Evolutionary conservation across 2,888 invertebrate species (phyloP).

Genomic region (Cephus sareptanus): DNA sequence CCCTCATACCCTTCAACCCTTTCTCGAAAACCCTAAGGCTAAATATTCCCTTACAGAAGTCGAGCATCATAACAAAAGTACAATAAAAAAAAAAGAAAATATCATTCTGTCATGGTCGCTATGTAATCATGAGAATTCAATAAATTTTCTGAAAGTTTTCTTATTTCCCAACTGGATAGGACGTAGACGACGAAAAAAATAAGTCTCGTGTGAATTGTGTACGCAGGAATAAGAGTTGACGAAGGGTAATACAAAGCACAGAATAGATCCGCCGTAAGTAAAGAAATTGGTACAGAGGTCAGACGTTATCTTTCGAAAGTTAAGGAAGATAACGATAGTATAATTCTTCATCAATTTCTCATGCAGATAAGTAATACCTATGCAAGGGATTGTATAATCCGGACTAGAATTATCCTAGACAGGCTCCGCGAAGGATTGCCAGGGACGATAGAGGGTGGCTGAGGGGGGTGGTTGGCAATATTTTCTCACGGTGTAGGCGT

Average conservation of each 20-base stretch:
- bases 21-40: neutral
- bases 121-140: neutral
- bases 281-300: neutral
- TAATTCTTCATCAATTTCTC: neutral
- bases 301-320: no score
- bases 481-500: slow-evolving; percentile 2
- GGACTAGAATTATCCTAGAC: neutral
- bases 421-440: neutral
- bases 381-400: neutral
- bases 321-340: no score
- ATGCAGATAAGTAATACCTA: neutral
- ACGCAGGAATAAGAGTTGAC: neutral
- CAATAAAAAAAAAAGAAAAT: neutral
- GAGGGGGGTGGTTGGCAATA: neutral
- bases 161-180: no score
- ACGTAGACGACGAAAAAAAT: no score
- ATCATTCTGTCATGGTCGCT: neutral
- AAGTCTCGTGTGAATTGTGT: neutral
- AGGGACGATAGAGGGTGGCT: neutral
- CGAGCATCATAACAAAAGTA: neutral
- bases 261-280: neutral
- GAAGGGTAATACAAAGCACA: neutral
- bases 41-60: neutral
- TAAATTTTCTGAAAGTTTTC: neutral
- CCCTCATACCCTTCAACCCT: neutral